A percentile compares a stretch with the other conserved stretches of the same genome.
Evolutionary conservation across 2,797 vertebrate species (phyloP).

Genomic region (Gymnocypris eckloni): DNA sequence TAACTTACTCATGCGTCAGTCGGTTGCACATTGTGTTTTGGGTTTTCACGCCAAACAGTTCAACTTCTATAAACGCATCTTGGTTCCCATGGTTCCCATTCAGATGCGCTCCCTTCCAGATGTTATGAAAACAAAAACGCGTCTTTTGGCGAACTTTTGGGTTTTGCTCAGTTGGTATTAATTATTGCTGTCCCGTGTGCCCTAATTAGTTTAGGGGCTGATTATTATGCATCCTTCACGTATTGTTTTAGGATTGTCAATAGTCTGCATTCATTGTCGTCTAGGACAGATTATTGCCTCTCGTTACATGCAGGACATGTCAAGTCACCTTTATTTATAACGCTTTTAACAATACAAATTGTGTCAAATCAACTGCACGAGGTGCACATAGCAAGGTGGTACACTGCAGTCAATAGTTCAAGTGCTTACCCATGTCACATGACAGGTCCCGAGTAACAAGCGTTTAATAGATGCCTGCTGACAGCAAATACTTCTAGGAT

Average conservation of each 20-base stretch:
- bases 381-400: conserved; percentile 50
- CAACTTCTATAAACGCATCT: conserved; percentile 8
- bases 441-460: conserved; percentile 70
- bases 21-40: background rate
- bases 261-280: conserved; percentile 54
- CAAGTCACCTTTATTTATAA: too few relatives aligned
- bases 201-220: background rate
- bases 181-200: background rate
- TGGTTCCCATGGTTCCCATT: background rate
- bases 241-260: conserved; percentile 52
- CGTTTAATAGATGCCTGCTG: conserved; percentile 70
- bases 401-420: conserved; percentile 61
- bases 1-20: background rate
- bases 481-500: conserved; percentile 58
- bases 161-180: background rate
- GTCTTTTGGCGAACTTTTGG: background rate
- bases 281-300: conserved; percentile 17
- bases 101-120: background rate
- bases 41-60: background rate
- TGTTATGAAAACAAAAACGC: background rate
- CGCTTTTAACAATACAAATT: too few relatives aligned
- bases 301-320: conserved; percentile 48
- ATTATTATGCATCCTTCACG: conserved; percentile 22
- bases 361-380: too few relatives aligned
- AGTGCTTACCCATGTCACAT: conserved; percentile 73